phyloP scores from a whole-genome alignment of 2,797 vertebrate species.

The Erethizon dorsatum region DNA sequence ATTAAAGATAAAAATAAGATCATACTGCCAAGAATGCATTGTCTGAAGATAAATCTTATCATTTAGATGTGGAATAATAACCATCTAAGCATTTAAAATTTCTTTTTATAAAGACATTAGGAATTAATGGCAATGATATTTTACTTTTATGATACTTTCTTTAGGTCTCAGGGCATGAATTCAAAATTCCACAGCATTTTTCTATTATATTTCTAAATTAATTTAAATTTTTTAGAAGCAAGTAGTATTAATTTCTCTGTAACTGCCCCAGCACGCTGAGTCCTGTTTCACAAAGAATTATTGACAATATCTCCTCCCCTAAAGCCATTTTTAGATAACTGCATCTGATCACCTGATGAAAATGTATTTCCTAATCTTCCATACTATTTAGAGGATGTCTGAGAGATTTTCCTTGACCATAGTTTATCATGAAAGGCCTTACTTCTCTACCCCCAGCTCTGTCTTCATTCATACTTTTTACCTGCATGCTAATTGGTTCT shows the following conservation, averaged over 20 bases:
- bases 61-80: not conserved
- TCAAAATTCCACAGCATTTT: not conserved
- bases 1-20: not conserved
- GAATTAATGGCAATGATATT: not conserved
- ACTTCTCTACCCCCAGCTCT: accelerated
- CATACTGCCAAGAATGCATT: not conserved
- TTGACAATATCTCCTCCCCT: not conserved
- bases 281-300: not conserved
- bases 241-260: not conserved
- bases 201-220: not conserved
- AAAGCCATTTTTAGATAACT: not conserved
- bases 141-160: not conserved
- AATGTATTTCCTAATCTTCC: not conserved
- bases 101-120: slow-evolving; percentile 31
- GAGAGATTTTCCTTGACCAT: not conserved
- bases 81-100: not conserved
- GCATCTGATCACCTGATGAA: not conserved
- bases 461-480: not conserved
- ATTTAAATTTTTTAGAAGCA: not conserved
- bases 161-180: not conserved
- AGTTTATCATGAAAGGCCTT: not conserved
- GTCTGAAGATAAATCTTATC: not conserved
- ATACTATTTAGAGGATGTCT: not conserved
- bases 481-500: not conserved
- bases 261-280: not conserved